Evolutionary conservation across 2,797 vertebrate species (phyloP).

Genomic region (Scolopax bukidnonensis): DNA sequence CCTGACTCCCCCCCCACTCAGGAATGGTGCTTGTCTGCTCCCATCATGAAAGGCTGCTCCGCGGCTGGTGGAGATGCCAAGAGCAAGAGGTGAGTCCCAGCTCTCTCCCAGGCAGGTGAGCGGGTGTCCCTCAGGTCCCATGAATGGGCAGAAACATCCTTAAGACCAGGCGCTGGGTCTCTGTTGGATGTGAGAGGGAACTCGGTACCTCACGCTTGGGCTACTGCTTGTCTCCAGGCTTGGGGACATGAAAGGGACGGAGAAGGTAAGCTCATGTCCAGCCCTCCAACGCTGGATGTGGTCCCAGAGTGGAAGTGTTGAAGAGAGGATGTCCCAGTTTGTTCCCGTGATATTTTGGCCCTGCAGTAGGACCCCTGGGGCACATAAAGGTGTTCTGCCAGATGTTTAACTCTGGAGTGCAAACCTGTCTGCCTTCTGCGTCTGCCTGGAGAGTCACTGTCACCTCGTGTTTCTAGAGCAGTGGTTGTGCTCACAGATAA

Average conservation of each 20-base stretch:
- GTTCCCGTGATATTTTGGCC: rapidly evolving
- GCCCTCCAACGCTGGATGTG: rapidly evolving
- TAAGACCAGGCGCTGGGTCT: background rate
- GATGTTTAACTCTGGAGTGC: background rate
- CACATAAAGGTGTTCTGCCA: background rate
- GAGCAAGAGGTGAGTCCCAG: background rate
- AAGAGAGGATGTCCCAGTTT: background rate
- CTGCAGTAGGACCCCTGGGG: background rate
- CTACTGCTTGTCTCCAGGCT: background rate
- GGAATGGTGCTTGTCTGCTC: background rate
- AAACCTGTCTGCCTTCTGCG: background rate
- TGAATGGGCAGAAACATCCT: background rate
- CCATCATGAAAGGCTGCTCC: background rate
- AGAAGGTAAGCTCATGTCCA: background rate
- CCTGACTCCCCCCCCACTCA: rapidly evolving
- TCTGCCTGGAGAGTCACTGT: rapidly evolving
- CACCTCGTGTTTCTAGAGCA: rapidly evolving
- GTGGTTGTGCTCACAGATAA: background rate
- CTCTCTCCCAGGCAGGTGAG: background rate
- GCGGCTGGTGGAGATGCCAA: background rate
- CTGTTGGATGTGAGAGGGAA: background rate
- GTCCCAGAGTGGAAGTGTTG: background rate
- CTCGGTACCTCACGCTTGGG: rapidly evolving
- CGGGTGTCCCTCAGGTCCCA: rapidly evolving
- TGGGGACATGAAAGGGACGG: rapidly evolving